phyloP scores from a whole-genome alignment of 2,797 vertebrate genomes.

The Botia almorhae region DNA sequence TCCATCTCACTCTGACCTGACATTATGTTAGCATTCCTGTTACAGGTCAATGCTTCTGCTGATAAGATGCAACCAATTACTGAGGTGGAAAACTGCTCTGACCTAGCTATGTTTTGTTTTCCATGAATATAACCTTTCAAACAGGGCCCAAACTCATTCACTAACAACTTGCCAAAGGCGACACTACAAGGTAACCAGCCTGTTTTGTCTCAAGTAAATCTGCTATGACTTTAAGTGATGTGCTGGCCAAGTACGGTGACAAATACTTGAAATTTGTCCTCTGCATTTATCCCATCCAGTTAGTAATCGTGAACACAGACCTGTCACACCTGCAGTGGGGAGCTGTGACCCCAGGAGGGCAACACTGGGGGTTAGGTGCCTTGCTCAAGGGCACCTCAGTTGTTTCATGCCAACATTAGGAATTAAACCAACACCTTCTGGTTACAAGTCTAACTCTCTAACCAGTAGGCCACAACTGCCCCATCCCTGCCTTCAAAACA shows the following conservation, averaged over 20 bases:
- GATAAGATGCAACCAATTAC: constrained; percentile 59
- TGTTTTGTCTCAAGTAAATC: constrained; percentile 11
- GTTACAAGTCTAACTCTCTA: too few relatives aligned
- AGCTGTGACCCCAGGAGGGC: too few relatives aligned
- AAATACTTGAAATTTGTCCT: too few relatives aligned
- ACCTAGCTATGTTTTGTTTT: constrained; percentile 68
- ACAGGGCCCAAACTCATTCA: constrained; percentile 27
- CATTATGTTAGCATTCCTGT: constrained; percentile 58
- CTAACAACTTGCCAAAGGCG: constrained; percentile 39
- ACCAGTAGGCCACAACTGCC: too few relatives aligned
- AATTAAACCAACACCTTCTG: too few relatives aligned
- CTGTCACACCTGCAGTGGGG: too few relatives aligned
- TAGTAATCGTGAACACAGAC: too few relatives aligned
- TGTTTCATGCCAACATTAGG: too few relatives aligned
- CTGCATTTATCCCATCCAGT: too few relatives aligned
- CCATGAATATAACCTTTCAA: constrained; percentile 60
- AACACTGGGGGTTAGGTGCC: too few relatives aligned
- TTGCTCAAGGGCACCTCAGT: too few relatives aligned
- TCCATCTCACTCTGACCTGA: constrained; percentile 40
- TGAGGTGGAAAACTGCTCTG: constrained; percentile 64
- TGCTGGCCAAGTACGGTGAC: too few relatives aligned
- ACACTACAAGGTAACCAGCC: constrained; percentile 48
- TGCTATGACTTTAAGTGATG: neutral
- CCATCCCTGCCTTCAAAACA: neutral
- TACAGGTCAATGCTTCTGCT: constrained; percentile 51